Base-by-base conservation (phyloP, 1,140 invertebrate genomes). In the Pogonomyrmex barbatus region DNA sequence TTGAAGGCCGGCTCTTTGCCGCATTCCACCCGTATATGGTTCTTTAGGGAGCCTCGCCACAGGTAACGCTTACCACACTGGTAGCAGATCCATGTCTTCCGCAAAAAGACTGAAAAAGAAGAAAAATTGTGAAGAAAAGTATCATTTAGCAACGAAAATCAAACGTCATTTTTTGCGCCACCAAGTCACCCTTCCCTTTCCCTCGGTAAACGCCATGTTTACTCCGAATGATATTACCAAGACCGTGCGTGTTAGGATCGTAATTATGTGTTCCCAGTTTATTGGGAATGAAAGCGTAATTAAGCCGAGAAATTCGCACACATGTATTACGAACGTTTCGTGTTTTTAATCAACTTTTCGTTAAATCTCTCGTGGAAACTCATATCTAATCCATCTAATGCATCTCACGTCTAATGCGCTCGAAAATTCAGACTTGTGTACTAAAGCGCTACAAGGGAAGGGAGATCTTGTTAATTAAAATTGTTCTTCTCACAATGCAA, bases 21-120 rank as follows among this genome's bases (percentile, higher is more conserved):
- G 87, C 96, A 96, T 79, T 96, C 96, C 68, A 96, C 95, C 14
- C 95, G 94, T 24, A 95, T 92, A 86, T 96, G 96, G 82, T 95
- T 94, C 78, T 93, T 94, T 58, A 96, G 91, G 10, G 95, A 95
- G 52, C 94, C 94, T 60, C 94, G 95, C 85, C 95, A 94, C 0
- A 93, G 93, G 89, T 96, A 96, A 39, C 92, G 91, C 85, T 94
- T 94, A 39, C 94, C 94, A 54, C 95, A 96, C 47, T 93, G 90
- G 8, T 68, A 83, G 81, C 95, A 96, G 36, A 90, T 36, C 92
- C 93, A 94, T 2, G 47, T 87, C 87, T 91, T 92, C 68, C 30
- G 54, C 62, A 17, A 47, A 36, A 10, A 76, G n/a, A 30, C 89
- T 90, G 89, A 6, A 90, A 90, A 90, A 89, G 56, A 78, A 33